Conservation (phyloP, 2,113 vertebrate species). For the Cephalopholis sonnerati region DNA sequence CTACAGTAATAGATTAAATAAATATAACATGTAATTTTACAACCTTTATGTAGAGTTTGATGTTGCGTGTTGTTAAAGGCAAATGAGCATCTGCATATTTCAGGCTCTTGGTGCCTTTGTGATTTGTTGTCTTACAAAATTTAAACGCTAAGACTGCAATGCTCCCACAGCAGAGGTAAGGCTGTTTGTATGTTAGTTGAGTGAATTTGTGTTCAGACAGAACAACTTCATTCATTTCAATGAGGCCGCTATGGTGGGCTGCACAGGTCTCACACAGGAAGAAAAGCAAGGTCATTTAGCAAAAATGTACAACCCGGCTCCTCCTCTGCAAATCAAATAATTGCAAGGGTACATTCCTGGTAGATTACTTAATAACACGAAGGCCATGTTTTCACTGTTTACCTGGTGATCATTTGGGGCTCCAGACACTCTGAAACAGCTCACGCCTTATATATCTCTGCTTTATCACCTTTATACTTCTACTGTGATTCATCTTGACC, state of each 20-base stretch:
- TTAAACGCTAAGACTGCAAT: neutral
- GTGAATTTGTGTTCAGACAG: neutral
- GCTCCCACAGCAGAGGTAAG: neutral
- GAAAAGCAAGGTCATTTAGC: neutral
- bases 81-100: constrained; percentile 7
- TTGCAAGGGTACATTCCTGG: neutral
- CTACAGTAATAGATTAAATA: neutral
- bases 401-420: neutral
- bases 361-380: neutral
- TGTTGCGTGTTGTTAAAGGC: neutral
- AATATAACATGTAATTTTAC: constrained; percentile 6
- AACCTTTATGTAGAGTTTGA: constrained; percentile 13
- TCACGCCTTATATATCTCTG: too few species aligned
- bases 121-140: constrained; percentile 16
- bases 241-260: neutral
- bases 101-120: neutral
- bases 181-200: neutral
- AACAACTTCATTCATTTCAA: neutral
- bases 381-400: neutral
- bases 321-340: neutral
- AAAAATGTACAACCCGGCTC: neutral
- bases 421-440: neutral
- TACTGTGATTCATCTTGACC: neutral
- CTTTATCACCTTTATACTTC: neutral
- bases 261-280: neutral